Evolutionary conservation across 2,113 vertebrate species (phyloP).

Genomic region (Corythoichthys intestinalis): DNA sequence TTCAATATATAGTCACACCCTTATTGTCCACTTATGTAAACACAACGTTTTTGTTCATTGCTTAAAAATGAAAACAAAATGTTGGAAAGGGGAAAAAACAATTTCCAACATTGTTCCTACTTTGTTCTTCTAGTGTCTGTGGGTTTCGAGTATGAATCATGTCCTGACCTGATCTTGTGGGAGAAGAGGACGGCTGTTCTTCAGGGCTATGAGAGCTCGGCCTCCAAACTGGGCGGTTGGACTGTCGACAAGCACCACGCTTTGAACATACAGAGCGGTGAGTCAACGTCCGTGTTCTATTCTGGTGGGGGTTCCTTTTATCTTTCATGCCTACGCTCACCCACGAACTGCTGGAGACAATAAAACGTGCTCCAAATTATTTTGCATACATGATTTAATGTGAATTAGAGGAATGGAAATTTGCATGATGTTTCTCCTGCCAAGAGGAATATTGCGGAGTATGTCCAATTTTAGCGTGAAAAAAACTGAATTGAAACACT

Average conservation of each 20-base stretch:
- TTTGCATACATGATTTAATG: neutral
- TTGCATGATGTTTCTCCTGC: too few relatives aligned
- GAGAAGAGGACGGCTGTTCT: constrained; percentile 94
- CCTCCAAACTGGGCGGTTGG: constrained; percentile 95
- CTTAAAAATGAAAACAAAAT: too few relatives aligned
- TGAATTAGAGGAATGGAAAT: too few relatives aligned
- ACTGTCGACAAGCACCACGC: constrained; percentile 92
- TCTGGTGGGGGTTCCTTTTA: neutral
- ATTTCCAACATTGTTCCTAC: too few relatives aligned
- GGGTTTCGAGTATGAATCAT: constrained; percentile 97
- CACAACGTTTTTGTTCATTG: too few relatives aligned
- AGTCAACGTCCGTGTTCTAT: constrained; percentile 36
- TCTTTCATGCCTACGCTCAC: neutral
- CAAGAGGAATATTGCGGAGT: too few relatives aligned
- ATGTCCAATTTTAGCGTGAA: too few relatives aligned
- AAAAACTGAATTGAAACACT: too few relatives aligned
- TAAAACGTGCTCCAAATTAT: neutral
- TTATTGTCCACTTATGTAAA: too few relatives aligned
- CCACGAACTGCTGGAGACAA: neutral
- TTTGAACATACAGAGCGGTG: constrained; percentile 95
- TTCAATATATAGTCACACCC: too few relatives aligned
- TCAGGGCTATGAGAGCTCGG: constrained; percentile 90
- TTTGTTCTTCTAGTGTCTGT: constrained; percentile 80
- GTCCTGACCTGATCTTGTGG: constrained; percentile 95
- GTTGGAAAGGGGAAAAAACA: too few relatives aligned